A percentile compares a stretch with the other conserved stretches of the same genome.
phyloP scores from a whole-genome alignment of 2,888 invertebrate species.

The Corbicula japonica region DNA sequence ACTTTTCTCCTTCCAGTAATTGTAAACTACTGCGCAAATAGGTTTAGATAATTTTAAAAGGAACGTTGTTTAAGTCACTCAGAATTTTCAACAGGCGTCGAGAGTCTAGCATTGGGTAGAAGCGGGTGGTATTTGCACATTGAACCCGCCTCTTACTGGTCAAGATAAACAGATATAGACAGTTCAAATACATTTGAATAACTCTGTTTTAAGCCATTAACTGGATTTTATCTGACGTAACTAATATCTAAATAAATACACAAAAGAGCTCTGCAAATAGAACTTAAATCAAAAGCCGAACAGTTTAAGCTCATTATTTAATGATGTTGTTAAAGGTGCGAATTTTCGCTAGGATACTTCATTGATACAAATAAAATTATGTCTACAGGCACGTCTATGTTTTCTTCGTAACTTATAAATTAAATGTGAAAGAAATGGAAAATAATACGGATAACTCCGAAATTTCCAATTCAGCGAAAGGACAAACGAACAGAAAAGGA shows the following conservation, averaged over 20 bases:
- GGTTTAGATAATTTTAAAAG: no score
- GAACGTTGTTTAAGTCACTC: neutral
- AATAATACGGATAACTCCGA: no score
- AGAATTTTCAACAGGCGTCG: neutral
- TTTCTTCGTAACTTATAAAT: no score
- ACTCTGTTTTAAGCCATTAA: conserved; percentile 39
- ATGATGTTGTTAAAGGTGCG: no score
- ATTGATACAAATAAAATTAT: no score
- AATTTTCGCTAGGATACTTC: no score
- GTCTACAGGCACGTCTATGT: no score
- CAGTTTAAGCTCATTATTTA: no score
- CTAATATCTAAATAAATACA: conserved; percentile 28
- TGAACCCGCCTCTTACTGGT: conserved; percentile 28
- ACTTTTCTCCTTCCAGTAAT: neutral
- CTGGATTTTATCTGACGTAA: conserved; percentile 43
- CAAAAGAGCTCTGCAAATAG: conserved; percentile 11
- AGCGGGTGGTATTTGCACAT: conserved; percentile 3
- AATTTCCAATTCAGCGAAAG: no score
- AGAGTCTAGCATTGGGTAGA: no score
- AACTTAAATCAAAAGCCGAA: conserved; percentile 15
- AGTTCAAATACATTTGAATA: conserved; percentile 47
- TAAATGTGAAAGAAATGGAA: no score
- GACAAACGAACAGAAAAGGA: no score
- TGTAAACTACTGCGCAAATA: neutral
- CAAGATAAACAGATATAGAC: conserved; percentile 25